A percentile compares a stretch with the other conserved stretches of the same genome.
Conservation (phyloP, 2,113 vertebrate genomes). For the Grallaria varia region DNA sequence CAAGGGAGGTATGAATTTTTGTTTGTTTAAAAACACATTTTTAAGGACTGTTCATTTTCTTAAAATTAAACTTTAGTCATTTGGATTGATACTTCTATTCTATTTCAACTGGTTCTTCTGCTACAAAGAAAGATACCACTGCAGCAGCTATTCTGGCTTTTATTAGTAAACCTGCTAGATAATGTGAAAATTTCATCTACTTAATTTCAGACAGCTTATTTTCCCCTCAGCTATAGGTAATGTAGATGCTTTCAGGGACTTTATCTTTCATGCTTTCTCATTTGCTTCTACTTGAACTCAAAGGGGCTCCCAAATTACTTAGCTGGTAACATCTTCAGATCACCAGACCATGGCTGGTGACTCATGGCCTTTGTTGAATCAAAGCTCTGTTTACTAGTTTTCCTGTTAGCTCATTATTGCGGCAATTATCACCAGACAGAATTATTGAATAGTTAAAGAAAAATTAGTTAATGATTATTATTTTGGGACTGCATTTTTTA, state of each 20-base stretch:
- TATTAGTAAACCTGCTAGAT: not conserved
- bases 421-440: not conserved
- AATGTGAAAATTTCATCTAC: not conserved
- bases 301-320: not conserved
- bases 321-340: not conserved
- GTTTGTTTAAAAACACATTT: constrained; percentile 17
- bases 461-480: not conserved
- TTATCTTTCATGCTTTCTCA: not conserved
- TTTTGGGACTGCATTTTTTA: too few species aligned
- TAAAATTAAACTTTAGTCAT: constrained; percentile 40
- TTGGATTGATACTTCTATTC: constrained; percentile 48
- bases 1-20: not conserved
- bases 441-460: not conserved
- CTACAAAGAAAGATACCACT: not conserved
- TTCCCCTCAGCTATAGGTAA: not conserved
- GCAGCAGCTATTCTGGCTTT: not conserved
- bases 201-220: not conserved
- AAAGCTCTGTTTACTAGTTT: not conserved
- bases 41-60: not conserved
- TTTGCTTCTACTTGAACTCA: not conserved
- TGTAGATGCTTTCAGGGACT: not conserved
- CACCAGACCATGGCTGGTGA: not conserved
- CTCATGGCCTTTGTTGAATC: not conserved
- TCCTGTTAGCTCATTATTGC: not conserved
- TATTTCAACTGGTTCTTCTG: constrained; percentile 1